Evolutionary conservation across 2,888 invertebrate genomes (phyloP), one percentile per base, ranked within the genome.

Genomic region (Aplocera efformata): DNA sequence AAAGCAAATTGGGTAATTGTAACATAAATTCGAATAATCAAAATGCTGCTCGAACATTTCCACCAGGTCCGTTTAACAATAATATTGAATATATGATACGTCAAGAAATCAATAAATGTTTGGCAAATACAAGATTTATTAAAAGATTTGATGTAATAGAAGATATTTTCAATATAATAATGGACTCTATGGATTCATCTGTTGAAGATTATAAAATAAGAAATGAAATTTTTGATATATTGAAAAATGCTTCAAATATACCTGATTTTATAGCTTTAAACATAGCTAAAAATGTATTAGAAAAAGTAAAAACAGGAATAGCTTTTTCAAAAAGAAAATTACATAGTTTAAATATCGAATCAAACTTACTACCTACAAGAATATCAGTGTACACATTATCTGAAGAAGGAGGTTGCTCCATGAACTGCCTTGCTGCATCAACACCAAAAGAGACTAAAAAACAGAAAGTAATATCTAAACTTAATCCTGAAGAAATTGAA

Each of bases 401-500:
- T 26, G 37, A 61, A 43, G 45, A 53, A 32, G 20, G 35, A 26
- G 23, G 31, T 8, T 38, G 32, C 3, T 31, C 48, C 10, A 41
- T 30, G 5, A 40, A 42, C 9, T 42, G 35, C 20, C 53, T 59
- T 13, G 37, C 50, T 7, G 61, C 68, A 7, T 76, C 73, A 0
- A 69, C 73, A 3, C 73, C 66, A 3, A 69, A 60, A 46, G 44
- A 50, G 36, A 61, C 58, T 45, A 1, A 7, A 13, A 8, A 4
- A 7, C 53, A 36, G 23, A 58, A 59, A 32, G 45, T 53, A 1
- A 35, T 58, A 28, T 35, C 50, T 0, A 68, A 57, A 53, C 35
- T 64, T 2, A 76, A 53, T 29, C 28, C 50, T 1, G 63, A 68
- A 48, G 74, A 75, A 60, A 53, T 29, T 21, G 21, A 41, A 20